Evolutionary conservation across 2,888 invertebrate genomes (phyloP), one percentile per base, ranked within the genome.

Genomic region (Cataglyphis altisquamis): DNA sequence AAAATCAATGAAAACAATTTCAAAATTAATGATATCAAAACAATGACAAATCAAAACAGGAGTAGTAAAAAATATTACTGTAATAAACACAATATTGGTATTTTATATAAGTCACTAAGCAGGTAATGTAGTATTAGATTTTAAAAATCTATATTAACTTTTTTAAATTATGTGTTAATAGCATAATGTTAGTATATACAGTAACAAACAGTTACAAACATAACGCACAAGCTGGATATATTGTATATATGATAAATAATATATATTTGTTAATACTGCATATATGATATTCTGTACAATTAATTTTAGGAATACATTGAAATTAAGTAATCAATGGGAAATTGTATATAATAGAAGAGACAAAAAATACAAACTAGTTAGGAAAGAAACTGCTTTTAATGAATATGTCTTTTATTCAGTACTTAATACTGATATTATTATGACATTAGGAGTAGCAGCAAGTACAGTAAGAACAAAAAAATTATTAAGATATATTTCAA

Each of bases 331-430:
- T 39, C 8, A 12, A 39, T 10, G 29, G 67, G 2, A 45, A 68
- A 21, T 55, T 6, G 32, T 45, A 15, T 68, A 55, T 62, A 55
- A 45, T 12, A 32, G 3, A 57, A 75, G 9, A 18, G 4, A 8
- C 18, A 63, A 18, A 52, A 60, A 62, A 12, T 74, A 29, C 29
- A 18, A 12, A 41, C 10, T 39, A 18, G 0, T 41, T 52, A n/a
- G 9, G 5, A 52, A 25, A 12, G n/a, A 8, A 18, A 5, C 12
- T 60, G 74, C 72, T n/a, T 74, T 78, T 8, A 60, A 81, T 25
- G 82, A 90, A 84, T 91, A 87, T 74, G 64, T 89, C 3, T 91
- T 92, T 88, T 93, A 92, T 84, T 89, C 91, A 5, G 80, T 92
- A 74, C 74, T 93, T 39, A 92, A 93, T 83, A 92, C 91, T n/a